Conservation (phyloP, 2,888 invertebrate species). For the Sinopyrophorus schimmeli region DNA sequence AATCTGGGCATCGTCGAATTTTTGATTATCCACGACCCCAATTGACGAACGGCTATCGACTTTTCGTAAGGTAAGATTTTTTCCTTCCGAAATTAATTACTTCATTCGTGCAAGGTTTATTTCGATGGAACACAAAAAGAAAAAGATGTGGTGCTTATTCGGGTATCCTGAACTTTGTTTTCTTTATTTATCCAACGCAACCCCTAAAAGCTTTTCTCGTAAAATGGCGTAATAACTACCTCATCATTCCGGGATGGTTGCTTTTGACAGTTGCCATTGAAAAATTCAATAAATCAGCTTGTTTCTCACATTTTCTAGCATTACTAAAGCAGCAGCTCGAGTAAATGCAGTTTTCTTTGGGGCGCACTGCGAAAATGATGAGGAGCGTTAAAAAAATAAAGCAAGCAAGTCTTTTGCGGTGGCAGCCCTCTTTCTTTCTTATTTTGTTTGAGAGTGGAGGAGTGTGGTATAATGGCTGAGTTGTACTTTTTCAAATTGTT, state of each 20-base stretch:
- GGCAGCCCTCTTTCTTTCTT: too few species aligned
- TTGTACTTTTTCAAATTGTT: too few species aligned
- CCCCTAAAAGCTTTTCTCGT: conserved; percentile 20
- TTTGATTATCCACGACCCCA: too few species aligned
- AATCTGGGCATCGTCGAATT: too few species aligned
- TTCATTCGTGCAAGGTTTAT: too few species aligned
- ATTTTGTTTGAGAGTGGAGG: too few species aligned
- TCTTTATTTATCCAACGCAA: conserved; percentile 18
- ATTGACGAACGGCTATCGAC: too few species aligned
- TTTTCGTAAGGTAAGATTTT: too few species aligned
- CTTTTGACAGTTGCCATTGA: conserved; percentile 34
- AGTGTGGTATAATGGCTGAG: too few species aligned
- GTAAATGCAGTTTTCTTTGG: conserved; percentile 28
- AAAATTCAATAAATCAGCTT: conserved; percentile 38
- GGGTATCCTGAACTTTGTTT: conserved; percentile 4
- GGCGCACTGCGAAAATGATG: conserved; percentile 18
- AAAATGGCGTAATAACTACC: conserved; percentile 29
- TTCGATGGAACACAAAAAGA: too few species aligned
- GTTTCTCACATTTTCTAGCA: conserved; percentile 33
- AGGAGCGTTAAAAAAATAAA: conserved; percentile 14
- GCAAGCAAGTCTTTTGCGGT: conserved; percentile 1
- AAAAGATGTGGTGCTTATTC: too few species aligned
- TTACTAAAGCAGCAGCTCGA: conserved; percentile 35
- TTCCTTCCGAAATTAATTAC: too few species aligned
- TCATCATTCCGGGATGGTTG: conserved; percentile 28